phyloP scores from a whole-genome alignment of 2,888 invertebrate species.

The Stenodema calcarata region DNA sequence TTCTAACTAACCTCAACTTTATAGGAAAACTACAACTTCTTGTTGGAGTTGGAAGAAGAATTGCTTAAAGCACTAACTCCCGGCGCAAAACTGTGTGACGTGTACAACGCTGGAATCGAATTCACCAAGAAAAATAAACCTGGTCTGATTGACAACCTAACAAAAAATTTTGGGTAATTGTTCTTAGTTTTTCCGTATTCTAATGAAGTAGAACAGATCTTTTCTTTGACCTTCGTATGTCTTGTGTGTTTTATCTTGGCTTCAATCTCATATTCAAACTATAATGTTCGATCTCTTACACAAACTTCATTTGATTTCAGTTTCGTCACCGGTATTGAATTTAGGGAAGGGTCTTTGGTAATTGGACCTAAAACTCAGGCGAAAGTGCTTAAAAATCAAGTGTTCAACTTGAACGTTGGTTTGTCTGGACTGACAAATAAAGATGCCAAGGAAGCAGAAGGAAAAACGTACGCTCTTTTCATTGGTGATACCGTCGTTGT shows the following conservation, averaged over 20 bases:
- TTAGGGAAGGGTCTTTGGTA: slow-evolving; percentile 91
- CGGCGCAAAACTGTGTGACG: slow-evolving; percentile 81
- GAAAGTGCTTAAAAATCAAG: slow-evolving; percentile 88
- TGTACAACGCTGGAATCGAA: slow-evolving; percentile 83
- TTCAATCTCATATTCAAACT: neutral
- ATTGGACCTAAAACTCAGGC: slow-evolving; percentile 89
- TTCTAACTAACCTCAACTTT: neutral
- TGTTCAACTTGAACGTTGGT: slow-evolving; percentile 94
- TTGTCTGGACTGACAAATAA: slow-evolving; percentile 83
- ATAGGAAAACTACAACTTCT: slow-evolving; percentile 89
- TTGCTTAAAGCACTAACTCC: slow-evolving; percentile 83
- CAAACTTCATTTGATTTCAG: slow-evolving; percentile 61
- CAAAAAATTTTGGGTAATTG: slow-evolving; percentile 85
- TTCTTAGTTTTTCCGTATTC: slow-evolving; percentile 51
- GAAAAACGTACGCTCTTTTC: slow-evolving; percentile 90
- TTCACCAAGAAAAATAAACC: slow-evolving; percentile 88
- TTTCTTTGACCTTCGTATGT: too few species aligned
- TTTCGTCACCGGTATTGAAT: slow-evolving; percentile 98
- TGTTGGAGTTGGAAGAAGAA: slow-evolving; percentile 88
- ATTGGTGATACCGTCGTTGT: slow-evolving; percentile 97
- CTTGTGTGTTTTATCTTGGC: too few species aligned
- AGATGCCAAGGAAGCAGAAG: slow-evolving; percentile 83
- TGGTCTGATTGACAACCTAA: slow-evolving; percentile 83
- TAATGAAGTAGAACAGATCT: too few species aligned
- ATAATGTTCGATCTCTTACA: neutral